phyloP scores from a whole-genome alignment of 2,888 invertebrate genomes.

The Trypoxylon attenuatum region DNA sequence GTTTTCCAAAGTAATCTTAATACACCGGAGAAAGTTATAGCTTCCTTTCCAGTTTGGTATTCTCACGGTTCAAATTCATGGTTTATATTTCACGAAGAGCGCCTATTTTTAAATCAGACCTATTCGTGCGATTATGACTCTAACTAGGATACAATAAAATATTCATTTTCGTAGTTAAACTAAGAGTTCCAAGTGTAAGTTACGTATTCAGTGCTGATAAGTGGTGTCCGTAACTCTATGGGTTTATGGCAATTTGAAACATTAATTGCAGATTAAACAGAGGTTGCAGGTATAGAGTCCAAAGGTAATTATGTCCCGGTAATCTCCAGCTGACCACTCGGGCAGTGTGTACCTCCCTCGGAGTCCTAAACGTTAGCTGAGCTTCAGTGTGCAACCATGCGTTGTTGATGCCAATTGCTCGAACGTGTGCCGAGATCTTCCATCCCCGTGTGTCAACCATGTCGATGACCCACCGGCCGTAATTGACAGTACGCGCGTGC shows the following conservation, averaged over 20 bases:
- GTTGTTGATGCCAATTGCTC: conserved; percentile 55
- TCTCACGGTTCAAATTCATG: no score
- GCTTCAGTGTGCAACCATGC: conserved; percentile 57
- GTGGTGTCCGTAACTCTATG: conserved; percentile 66
- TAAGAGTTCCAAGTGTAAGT: conserved; percentile 38
- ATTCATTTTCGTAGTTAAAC: conserved; percentile 25
- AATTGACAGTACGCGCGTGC: conserved; percentile 59
- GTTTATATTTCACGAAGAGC: no score
- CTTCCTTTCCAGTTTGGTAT: no score
- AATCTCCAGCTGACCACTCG: conserved; percentile 71
- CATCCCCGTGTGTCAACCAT: conserved; percentile 28
- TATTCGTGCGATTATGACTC: no score
- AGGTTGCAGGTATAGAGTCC: conserved; percentile 57
- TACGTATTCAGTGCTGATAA: conserved; percentile 66
- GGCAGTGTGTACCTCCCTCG: no score
- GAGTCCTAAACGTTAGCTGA: conserved; percentile 62
- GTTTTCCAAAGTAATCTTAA: no score
- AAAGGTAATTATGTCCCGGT: conserved; percentile 70
- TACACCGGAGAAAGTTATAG: no score
- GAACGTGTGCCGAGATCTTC: conserved; percentile 13
- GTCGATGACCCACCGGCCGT: conserved; percentile 51
- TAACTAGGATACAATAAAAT: no score
- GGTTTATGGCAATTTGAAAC: conserved; percentile 72
- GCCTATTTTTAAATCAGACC: no score
- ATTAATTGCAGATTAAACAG: conserved; percentile 73